Conservation (phyloP, 1,140 invertebrate genomes). For the Eumaeus atala region DNA sequence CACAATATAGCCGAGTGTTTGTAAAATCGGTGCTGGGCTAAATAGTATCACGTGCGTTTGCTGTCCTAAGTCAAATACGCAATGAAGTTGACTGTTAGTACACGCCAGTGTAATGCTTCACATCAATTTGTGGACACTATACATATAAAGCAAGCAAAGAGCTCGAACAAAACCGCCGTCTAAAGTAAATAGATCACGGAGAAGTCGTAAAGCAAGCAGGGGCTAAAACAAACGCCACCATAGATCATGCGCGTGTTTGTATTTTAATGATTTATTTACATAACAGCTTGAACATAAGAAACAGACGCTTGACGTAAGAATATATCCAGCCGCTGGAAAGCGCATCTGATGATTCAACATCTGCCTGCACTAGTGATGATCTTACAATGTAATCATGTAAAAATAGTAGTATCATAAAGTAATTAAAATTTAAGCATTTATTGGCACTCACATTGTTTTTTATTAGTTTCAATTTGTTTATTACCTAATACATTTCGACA, state of each 20-base stretch:
- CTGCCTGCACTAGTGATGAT: too few relatives aligned
- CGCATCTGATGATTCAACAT: too few relatives aligned
- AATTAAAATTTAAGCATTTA: too few relatives aligned
- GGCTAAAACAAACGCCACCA: conserved; percentile 27
- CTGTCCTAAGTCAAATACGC: not conserved
- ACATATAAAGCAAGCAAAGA: conserved; percentile 49
- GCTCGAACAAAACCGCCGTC: conserved; percentile 57
- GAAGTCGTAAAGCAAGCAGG: conserved; percentile 44
- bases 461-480: too few relatives aligned
- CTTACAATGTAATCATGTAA: too few relatives aligned
- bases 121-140: conserved; percentile 31
- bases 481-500: too few relatives aligned
- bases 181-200: conserved; percentile 51
- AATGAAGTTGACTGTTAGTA: not conserved
- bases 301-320: not conserved
- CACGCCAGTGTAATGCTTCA: conserved; percentile 9
- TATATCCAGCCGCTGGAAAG: too few relatives aligned
- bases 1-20: too few relatives aligned
- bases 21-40: not conserved
- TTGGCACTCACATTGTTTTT: too few relatives aligned
- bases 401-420: too few relatives aligned
- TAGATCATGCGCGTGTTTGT: conserved; percentile 29
- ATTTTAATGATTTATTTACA: conserved; percentile 31
- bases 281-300: not conserved
- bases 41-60: conserved; percentile 4